A percentile compares a stretch with the other conserved stretches of the same genome.
phyloP scores from a whole-genome alignment of 2,888 invertebrate genomes.

The Cryptus viduatorius region DNA sequence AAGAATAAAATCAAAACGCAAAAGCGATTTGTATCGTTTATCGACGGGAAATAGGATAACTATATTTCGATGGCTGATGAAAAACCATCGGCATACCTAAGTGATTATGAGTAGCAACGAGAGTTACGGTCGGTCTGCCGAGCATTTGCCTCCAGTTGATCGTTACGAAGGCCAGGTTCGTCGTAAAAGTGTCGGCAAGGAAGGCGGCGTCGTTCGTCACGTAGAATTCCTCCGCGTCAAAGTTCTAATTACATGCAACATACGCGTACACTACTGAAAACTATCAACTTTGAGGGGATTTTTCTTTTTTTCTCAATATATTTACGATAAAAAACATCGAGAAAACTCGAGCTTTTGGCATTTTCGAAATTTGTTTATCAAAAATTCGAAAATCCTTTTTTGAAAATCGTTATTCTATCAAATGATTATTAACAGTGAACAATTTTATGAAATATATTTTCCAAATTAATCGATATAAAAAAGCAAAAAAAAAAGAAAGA shows the following conservation, averaged over 20 bases:
- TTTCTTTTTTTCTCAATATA: neutral
- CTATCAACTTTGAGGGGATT: neutral
- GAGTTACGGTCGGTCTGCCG: constrained; percentile 97
- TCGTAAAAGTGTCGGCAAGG: constrained; percentile 96
- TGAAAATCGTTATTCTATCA: neutral
- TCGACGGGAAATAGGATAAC: neutral
- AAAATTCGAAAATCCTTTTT: neutral
- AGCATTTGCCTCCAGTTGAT: constrained; percentile 99
- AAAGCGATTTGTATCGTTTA: neutral
- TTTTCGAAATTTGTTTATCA: neutral
- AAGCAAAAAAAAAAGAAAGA: no score
- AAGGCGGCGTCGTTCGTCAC: constrained; percentile 98
- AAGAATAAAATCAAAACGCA: constrained; percentile 16
- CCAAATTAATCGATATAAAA: no score
- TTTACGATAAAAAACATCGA: neutral
- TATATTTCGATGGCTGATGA: constrained; percentile 23
- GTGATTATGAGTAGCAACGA: constrained; percentile 94
- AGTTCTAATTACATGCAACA: constrained; percentile 89
- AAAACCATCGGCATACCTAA: constrained; percentile 89
- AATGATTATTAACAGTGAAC: neutral
- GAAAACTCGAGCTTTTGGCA: neutral
- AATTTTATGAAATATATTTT: neutral
- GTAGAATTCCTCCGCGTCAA: constrained; percentile 98
- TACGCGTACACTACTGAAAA: constrained; percentile 72
- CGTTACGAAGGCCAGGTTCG: constrained; percentile 97